Conservation (phyloP, 2,888 invertebrate genomes). For the Diogma glabrata region DNA sequence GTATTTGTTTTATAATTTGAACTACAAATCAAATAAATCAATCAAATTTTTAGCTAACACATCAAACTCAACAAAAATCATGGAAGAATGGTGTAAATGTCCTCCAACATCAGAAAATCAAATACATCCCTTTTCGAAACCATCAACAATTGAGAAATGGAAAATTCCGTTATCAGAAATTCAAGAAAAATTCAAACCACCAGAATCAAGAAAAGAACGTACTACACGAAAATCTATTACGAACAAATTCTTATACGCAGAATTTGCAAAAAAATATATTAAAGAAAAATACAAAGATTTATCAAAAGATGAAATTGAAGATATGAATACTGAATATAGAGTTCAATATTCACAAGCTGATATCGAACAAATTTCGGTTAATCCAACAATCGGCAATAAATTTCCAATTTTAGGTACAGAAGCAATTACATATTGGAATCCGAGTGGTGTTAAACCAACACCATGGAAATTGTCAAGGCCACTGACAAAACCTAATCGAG, state of each 20-base stretch:
- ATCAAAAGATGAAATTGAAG: background rate
- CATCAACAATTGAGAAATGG: background rate
- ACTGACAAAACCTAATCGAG: too few relatives aligned
- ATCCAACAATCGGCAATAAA: background rate
- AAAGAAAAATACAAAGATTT: background rate
- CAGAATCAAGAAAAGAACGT: background rate
- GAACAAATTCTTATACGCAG: background rate
- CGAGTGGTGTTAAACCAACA: constrained; percentile 2
- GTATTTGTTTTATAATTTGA: too few relatives aligned
- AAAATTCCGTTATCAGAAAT: background rate
- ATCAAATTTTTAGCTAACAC: too few relatives aligned
- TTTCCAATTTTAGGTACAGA: background rate
- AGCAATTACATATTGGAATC: constrained; percentile 3
- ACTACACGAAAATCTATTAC: background rate
- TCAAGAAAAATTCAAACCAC: background rate
- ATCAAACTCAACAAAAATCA: too few relatives aligned
- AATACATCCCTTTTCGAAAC: too few relatives aligned
- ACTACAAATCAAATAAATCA: too few relatives aligned
- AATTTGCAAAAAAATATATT: background rate
- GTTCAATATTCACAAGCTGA: background rate
- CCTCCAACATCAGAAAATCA: too few relatives aligned
- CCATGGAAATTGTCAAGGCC: too few relatives aligned
- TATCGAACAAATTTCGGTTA: background rate
- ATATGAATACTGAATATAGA: background rate
- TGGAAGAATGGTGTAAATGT: too few relatives aligned